These are phyloP conservation scores for Nibea coibor DNA, from an alignment of 2,113 vertebrate species.

Conservation along the genomic window DNA sequence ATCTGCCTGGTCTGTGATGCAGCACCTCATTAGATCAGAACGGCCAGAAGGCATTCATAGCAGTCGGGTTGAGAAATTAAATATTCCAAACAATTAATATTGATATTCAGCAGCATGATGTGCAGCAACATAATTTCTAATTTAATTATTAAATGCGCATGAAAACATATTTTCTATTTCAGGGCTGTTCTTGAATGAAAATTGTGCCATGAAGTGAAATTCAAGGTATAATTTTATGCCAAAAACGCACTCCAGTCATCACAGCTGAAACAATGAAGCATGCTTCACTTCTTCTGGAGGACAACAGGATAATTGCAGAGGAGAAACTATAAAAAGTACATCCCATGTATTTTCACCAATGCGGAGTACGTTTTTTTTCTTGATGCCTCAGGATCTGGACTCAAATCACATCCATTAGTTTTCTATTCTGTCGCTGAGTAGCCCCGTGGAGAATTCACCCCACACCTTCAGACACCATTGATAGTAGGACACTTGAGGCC, in stretches of 20 bases:
- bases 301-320: slow-evolving; percentile 21
- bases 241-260: background rate
- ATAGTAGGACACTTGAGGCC: slow-evolving; percentile 30
- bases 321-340: slow-evolving; percentile 43
- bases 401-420: slow-evolving; percentile 71
- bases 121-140: slow-evolving; percentile 60
- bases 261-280: slow-evolving; percentile 10
- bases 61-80: slow-evolving; percentile 60
- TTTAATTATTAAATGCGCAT: slow-evolving; percentile 57
- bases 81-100: slow-evolving; percentile 69
- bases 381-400: slow-evolving; percentile 61
- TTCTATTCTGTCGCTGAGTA: slow-evolving; percentile 50
- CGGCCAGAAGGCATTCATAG: slow-evolving; percentile 67
- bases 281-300: slow-evolving; percentile 32
- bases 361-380: slow-evolving; percentile 46
- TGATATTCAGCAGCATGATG: slow-evolving; percentile 56
- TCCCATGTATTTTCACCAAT: slow-evolving; percentile 50
- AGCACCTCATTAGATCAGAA: slow-evolving; percentile 78
- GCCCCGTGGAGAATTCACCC: slow-evolving; percentile 52
- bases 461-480: slow-evolving; percentile 49
- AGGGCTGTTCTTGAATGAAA: background rate
- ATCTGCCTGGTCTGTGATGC: slow-evolving; percentile 71
- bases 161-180: slow-evolving; percentile 13
- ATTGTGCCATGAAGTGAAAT: background rate
- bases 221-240: background rate